Evolutionary conservation across 1,140 invertebrate species (phyloP), one percentile per base, ranked within the genome.

Genomic region (Leptinotarsa undecemlineata): DNA sequence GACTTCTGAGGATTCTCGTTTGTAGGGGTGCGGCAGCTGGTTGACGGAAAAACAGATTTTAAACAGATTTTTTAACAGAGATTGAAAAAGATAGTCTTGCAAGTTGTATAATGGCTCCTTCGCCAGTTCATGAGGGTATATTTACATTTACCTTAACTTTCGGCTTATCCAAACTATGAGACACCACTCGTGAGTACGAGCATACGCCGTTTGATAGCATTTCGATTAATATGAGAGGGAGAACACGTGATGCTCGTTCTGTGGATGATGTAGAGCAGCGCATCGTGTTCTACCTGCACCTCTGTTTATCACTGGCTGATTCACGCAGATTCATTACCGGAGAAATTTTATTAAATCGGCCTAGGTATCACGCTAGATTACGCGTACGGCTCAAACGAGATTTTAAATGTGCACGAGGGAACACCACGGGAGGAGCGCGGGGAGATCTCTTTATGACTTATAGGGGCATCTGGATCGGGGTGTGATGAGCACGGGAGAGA

Each of bases 191-290:
- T 70, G 48, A 48, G 15, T 57, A 47, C 51, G 48, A 70, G 48
- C 42, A 57, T 61, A 72, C 70, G 23, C 11, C 20, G 57, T 72
- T 63, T 72, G 70, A 72, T 72, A 72, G 51, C 70, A 72, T 72
- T 72, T 72, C 70, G 51, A 72, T 72, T 72, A 72, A 64, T 72
- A 72, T 72, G 70, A 72, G 70, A 72, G 67, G 26, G 70, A 72
- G 60, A 72, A 62, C 70, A 71, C 19, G 19, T 72, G 70, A 72
- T 72, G 60, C 48, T 71, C 70, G 60, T 72, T 51, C 48, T 72
- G 14, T 13, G 68, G 68, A 70, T 70, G 68, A 70, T 51, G 48
- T 70, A 70, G 20, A 47, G 47, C 68, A 70, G 20, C 67, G 42
- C 51, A 57, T 57, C 48, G 19, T 42, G 66, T 42, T 70, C 21